Percentiles rank a stretch among this genome's conserved stretches.
Conservation (phyloP, 1,140 invertebrate genomes). For the Microvelia longipes region DNA sequence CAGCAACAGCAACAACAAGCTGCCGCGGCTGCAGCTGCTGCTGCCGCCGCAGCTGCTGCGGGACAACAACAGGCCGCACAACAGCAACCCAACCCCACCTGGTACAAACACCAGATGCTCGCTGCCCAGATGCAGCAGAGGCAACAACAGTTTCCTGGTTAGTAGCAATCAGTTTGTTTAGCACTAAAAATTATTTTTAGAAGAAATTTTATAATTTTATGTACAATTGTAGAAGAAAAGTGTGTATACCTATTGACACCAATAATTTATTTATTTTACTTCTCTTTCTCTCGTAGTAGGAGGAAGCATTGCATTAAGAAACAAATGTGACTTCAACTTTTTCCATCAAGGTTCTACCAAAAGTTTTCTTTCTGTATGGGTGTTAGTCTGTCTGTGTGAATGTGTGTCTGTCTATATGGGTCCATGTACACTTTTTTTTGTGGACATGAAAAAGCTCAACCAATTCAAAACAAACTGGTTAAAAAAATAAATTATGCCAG, state of each 20-base stretch:
- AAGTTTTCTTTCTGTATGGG: no score
- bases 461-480: no score
- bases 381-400: no score
- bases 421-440: no score
- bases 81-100: slow-evolving; percentile 31
- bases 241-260: not conserved
- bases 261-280: not conserved
- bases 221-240: not conserved
- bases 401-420: no score
- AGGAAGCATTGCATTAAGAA: no score
- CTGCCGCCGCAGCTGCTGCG: slow-evolving; percentile 31
- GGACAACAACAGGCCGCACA: slow-evolving; percentile 25
- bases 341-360: no score
- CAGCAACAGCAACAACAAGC: slow-evolving; percentile 26
- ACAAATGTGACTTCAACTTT: no score
- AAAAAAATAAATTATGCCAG: no score
- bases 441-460: no score
- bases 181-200: not conserved
- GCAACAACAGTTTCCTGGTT: slow-evolving; percentile 30
- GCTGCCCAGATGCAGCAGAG: slow-evolving; percentile 37
- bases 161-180: not conserved
- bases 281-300: no score
- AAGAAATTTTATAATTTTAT: not conserved
- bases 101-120: slow-evolving; percentile 39
- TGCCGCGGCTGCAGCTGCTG: slow-evolving; percentile 33